Evolutionary conservation across 2,113 vertebrate species (phyloP).

Genomic region (Setophaga kirtlandii): DNA sequence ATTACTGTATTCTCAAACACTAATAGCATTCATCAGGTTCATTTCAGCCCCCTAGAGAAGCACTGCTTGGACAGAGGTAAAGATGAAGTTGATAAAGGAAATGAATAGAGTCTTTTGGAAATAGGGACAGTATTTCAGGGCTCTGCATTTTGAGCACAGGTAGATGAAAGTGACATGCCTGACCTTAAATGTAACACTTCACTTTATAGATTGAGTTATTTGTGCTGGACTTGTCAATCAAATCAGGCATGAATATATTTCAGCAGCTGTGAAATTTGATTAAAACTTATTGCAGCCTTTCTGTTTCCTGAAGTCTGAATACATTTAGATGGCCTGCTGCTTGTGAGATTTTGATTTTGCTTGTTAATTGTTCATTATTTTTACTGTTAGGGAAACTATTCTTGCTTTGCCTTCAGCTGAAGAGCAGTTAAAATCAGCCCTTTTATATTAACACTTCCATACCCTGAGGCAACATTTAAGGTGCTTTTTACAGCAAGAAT

Average conservation of each 20-base stretch:
- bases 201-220: slow-evolving; percentile 62
- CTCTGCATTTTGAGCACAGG: slow-evolving; percentile 36
- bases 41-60: not conserved
- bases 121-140: not conserved
- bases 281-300: slow-evolving; percentile 66
- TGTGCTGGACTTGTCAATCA: slow-evolving; percentile 66
- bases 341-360: slow-evolving; percentile 67
- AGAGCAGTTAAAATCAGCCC: not conserved
- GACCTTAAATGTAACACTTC: slow-evolving; percentile 61
- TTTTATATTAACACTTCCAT: not conserved
- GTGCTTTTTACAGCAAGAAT: not conserved
- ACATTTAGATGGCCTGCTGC: slow-evolving; percentile 42
- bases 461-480: not conserved
- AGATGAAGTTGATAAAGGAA: slow-evolving; percentile 27
- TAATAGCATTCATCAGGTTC: not conserved
- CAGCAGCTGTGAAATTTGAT: slow-evolving; percentile 71
- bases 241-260: slow-evolving; percentile 56
- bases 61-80: not conserved
- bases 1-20: not conserved
- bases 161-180: slow-evolving; percentile 46
- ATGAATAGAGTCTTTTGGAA: not conserved
- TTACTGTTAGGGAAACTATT: slow-evolving; percentile 33
- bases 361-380: slow-evolving; percentile 70
- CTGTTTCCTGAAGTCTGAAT: slow-evolving; percentile 46
- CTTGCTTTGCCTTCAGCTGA: slow-evolving; percentile 44